Conservation (phyloP, 2,113 vertebrate genomes). For the Indri indri region DNA sequence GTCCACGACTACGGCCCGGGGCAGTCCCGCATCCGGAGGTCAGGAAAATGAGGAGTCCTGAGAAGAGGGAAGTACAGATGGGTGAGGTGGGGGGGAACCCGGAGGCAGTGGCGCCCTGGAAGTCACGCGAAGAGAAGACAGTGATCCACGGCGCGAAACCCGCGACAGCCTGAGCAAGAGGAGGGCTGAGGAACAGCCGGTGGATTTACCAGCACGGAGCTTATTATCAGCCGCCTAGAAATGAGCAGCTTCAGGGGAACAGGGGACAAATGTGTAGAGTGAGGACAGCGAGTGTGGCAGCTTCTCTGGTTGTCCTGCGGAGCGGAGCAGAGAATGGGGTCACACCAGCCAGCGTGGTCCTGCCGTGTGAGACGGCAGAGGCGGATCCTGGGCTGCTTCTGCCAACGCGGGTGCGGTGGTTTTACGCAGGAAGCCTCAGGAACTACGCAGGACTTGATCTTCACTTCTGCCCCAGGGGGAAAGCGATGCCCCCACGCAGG, state of each 20-base stretch:
- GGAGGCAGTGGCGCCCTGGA: rapidly evolving
- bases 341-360: rapidly evolving
- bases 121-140: no score
- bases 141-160: rapidly evolving
- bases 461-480: not conserved
- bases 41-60: rapidly evolving
- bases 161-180: rapidly evolving
- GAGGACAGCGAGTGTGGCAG: rapidly evolving
- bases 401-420: rapidly evolving
- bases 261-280: rapidly evolving
- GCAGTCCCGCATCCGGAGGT: rapidly evolving
- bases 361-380: rapidly evolving
- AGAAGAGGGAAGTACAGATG: no score
- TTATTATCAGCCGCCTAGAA: not conserved
- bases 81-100: rapidly evolving
- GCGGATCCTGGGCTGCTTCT: rapidly evolving
- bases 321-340: no score
- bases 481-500: rapidly evolving
- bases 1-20: not conserved
- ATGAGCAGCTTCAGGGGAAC: rapidly evolving
- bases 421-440: not conserved
- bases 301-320: not conserved
- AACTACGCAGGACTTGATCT: rapidly evolving
- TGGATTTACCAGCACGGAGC: not conserved
- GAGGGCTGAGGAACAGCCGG: rapidly evolving